A percentile compares a stretch with the other conserved stretches of the same genome.
Evolutionary conservation across 2,888 invertebrate genomes (phyloP).

Genomic region (Exephanes ischioxanthus): DNA sequence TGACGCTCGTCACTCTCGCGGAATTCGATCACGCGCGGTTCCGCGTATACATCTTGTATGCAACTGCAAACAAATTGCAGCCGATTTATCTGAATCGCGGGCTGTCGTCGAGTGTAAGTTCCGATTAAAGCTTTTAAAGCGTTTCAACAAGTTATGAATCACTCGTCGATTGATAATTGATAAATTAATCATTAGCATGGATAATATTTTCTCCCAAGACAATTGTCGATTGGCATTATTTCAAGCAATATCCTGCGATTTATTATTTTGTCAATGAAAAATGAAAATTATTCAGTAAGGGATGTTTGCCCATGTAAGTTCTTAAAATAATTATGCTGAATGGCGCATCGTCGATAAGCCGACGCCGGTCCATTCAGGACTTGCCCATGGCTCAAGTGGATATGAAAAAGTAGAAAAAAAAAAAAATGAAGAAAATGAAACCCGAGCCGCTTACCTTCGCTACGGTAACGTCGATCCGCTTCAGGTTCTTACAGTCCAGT

Average conservation of each 20-base stretch:
- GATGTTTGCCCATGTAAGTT: background rate
- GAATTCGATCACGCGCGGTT: conserved; percentile 4
- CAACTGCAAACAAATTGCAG: too few species aligned
- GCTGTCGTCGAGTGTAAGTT: too few species aligned
- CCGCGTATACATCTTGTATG: too few species aligned
- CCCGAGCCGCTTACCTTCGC: conserved; percentile 85
- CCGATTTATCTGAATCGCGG: too few species aligned
- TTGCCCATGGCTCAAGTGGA: background rate
- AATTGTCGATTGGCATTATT: too few species aligned
- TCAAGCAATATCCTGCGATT: too few species aligned
- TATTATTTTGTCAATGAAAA: background rate
- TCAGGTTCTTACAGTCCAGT: conserved; percentile 86
- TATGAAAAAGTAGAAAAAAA: conserved; percentile 24
- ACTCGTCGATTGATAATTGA: too few species aligned
- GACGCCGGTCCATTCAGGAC: conserved; percentile 4
- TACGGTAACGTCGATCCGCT: conserved; percentile 88
- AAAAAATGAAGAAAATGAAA: conserved; percentile 31
- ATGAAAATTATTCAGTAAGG: background rate
- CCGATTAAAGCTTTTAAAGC: too few species aligned
- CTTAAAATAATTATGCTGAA: background rate
- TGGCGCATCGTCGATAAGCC: background rate
- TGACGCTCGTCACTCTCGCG: background rate
- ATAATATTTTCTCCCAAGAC: too few species aligned
- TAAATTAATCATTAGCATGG: too few species aligned
- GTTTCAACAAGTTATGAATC: too few species aligned